Conservation (phyloP, 2,113 vertebrate species). For the Calyptomena viridis region DNA sequence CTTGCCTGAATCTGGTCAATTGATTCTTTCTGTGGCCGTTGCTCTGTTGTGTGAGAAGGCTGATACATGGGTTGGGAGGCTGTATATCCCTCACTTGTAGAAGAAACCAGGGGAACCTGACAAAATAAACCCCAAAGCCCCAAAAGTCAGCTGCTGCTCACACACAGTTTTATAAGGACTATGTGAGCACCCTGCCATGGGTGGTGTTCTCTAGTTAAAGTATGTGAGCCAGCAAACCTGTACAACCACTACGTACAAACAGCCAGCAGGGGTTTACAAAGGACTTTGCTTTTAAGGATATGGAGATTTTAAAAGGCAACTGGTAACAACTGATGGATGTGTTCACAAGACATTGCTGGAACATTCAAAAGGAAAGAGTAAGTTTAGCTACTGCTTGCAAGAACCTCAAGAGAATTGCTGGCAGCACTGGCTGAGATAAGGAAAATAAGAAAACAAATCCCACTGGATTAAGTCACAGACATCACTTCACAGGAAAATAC, state of each 20-base stretch:
- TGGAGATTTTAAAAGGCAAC: background rate
- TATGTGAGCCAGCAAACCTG: background rate
- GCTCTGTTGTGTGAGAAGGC: constrained; percentile 86
- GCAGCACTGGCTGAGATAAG: background rate
- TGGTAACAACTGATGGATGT: background rate
- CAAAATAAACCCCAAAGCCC: constrained; percentile 43
- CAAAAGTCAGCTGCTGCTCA: background rate
- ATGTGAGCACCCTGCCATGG: background rate
- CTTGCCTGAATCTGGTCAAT: constrained; percentile 91
- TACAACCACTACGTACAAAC: background rate
- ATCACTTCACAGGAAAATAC: background rate
- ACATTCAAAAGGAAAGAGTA: background rate
- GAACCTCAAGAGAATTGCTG: background rate
- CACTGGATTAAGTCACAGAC: background rate
- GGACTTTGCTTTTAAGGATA: background rate
- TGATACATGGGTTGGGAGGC: constrained; percentile 88
- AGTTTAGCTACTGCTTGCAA: background rate
- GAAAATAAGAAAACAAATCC: background rate
- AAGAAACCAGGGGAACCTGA: constrained; percentile 87
- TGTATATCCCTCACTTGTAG: constrained; percentile 83
- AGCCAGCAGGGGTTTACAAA: background rate
- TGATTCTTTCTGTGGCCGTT: constrained; percentile 84
- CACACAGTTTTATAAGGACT: background rate
- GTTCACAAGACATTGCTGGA: background rate
- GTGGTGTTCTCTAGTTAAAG: background rate